Evolutionary conservation across 2,113 vertebrate genomes (phyloP).

Genomic region (Toxostoma redivivum): DNA sequence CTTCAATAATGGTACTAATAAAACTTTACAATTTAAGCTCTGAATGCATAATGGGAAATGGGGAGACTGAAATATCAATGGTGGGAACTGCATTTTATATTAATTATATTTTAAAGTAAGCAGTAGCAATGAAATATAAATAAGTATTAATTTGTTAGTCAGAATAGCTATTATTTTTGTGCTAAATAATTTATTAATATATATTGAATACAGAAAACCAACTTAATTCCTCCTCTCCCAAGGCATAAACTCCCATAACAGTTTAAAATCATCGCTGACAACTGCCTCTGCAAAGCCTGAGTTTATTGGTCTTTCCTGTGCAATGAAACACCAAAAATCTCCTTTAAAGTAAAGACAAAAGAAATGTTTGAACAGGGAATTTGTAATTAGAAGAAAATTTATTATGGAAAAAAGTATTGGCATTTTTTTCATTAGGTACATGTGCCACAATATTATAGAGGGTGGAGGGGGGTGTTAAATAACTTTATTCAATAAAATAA

Average conservation of each 20-base stretch:
- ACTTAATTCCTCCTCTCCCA: background rate
- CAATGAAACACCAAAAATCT: background rate
- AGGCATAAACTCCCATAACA: background rate
- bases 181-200: background rate
- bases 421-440: background rate
- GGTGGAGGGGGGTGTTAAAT: background rate
- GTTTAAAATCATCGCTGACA: background rate
- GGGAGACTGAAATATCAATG: background rate
- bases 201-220: background rate
- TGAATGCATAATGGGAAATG: background rate
- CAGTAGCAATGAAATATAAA: background rate
- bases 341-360: background rate
- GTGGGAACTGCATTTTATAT: background rate
- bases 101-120: background rate
- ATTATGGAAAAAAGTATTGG: background rate
- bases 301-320: background rate
- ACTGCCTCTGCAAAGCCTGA: background rate
- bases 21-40: background rate
- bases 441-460: rapidly evolving
- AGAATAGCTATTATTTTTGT: background rate
- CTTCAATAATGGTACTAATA: background rate
- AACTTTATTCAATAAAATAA: background rate
- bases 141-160: background rate
- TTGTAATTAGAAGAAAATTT: background rate
- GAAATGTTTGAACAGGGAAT: background rate